Percentiles rank a stretch among this genome's conserved stretches.
Evolutionary conservation across 2,797 vertebrate species (phyloP).

Genomic region (Hyperoplus lanceolatus): DNA sequence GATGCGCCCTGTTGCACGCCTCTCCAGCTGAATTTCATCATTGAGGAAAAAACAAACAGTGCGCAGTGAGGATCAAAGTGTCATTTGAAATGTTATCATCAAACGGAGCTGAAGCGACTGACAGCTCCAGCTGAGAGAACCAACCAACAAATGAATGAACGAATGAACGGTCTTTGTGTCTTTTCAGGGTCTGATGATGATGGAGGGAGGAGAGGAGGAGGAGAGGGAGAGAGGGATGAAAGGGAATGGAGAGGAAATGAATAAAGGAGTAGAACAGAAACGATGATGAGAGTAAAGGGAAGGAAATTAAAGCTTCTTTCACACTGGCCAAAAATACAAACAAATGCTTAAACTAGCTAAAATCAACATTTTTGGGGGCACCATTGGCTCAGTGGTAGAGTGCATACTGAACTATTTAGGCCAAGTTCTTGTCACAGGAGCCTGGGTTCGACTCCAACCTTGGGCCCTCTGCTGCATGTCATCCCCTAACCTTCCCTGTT

Average conservation of each 20-base stretch:
- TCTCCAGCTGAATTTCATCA: conserved; percentile 83
- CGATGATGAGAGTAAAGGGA: neutral
- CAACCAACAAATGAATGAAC: neutral
- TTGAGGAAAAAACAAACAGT: conserved; percentile 77
- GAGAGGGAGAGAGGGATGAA: no score
- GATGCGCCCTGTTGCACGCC: conserved; percentile 78
- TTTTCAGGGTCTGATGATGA: conserved; percentile 58
- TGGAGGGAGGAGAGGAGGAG: conserved; percentile 29
- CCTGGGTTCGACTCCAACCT: no score
- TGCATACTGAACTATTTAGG: no score
- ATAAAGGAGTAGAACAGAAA: neutral
- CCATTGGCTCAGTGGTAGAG: no score
- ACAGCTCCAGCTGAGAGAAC: conserved; percentile 74
- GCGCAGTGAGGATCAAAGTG: conserved; percentile 81
- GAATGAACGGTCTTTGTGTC: conserved; percentile 62
- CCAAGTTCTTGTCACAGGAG: no score
- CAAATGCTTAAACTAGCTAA: no score
- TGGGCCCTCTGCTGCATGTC: no score
- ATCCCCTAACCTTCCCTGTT: no score
- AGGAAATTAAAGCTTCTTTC: neutral
- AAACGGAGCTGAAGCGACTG: conserved; percentile 75
- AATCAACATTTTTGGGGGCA: no score
- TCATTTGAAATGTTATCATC: conserved; percentile 84
- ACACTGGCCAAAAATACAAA: no score
- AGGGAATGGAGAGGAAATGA: neutral